Conservation (phyloP, 1,140 invertebrate species). For the Venturia canescens region DNA sequence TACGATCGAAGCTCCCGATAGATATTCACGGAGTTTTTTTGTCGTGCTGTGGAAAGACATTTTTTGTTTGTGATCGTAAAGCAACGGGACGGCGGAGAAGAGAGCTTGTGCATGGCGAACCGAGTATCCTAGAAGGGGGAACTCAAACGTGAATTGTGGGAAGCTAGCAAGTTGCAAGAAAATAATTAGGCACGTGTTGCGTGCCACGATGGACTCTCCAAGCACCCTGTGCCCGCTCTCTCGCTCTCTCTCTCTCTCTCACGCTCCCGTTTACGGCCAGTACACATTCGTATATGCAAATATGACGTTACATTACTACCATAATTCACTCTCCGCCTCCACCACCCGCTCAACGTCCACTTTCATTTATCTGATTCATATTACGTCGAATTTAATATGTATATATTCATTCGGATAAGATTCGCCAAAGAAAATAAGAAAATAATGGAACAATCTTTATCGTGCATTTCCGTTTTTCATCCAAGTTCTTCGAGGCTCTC, state of each 20-base stretch:
- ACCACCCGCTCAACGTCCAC: slow-evolving; percentile 36
- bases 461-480: slow-evolving; percentile 25
- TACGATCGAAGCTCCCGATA: too few relatives aligned
- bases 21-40: too few relatives aligned
- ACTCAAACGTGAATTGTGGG: slow-evolving; percentile 31
- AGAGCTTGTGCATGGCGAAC: background rate
- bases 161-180: slow-evolving; percentile 56
- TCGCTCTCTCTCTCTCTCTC: background rate
- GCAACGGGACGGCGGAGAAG: background rate
- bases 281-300: slow-evolving; percentile 54
- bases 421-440: slow-evolving; percentile 9
- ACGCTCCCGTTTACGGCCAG: background rate
- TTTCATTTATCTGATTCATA: slow-evolving; percentile 43
- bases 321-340: slow-evolving; percentile 51
- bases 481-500: background rate
- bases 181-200: slow-evolving; percentile 70
- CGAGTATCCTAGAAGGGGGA: background rate
- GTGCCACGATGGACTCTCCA: slow-evolving; percentile 53
- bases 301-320: slow-evolving; percentile 51
- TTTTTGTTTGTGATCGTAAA: too few relatives aligned
- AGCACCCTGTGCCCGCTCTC: background rate
- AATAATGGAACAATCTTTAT: background rate
- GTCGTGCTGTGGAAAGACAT: too few relatives aligned
- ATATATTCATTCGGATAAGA: slow-evolving; percentile 38
- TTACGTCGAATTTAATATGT: slow-evolving; percentile 1